phyloP scores from a whole-genome alignment of 2,888 invertebrate genomes.

The Fragum fragum region DNA sequence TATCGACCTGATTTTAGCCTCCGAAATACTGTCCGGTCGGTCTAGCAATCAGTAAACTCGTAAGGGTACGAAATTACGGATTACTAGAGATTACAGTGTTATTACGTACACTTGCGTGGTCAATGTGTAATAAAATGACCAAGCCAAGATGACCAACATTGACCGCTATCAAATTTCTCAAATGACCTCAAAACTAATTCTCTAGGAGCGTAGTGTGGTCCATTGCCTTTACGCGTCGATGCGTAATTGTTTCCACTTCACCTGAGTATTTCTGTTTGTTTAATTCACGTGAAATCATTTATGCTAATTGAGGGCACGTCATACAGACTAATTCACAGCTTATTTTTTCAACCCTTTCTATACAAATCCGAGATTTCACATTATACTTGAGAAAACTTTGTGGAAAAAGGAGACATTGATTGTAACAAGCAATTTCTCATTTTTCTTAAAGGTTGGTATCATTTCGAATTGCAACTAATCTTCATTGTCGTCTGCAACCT shows the following conservation, averaged over 20 bases:
- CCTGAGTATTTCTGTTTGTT: background rate
- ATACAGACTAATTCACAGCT: background rate
- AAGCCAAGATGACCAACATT: background rate
- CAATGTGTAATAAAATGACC: background rate
- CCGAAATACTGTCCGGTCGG: too few species aligned
- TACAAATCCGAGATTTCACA: too few species aligned
- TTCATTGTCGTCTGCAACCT: too few species aligned
- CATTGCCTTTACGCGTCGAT: background rate
- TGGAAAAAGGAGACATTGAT: too few species aligned
- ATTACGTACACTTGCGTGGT: conserved; percentile 3
- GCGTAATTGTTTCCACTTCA: conserved; percentile 4
- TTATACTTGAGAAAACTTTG: too few species aligned
- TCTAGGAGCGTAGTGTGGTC: background rate
- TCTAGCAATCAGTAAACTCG: too few species aligned
- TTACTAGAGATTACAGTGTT: background rate
- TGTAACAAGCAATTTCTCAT: too few species aligned
- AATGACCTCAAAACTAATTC: background rate
- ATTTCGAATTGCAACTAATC: too few species aligned
- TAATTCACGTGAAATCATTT: conserved; percentile 1
- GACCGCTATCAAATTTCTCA: background rate
- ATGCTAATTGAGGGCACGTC: background rate
- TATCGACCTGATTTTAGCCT: too few species aligned
- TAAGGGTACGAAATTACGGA: too few species aligned
- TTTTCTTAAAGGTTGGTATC: too few species aligned
- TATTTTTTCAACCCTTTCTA: too few species aligned